Evolutionary conservation across 1,140 invertebrate species (phyloP), one percentile per base, ranked within the genome.

Genomic region (Aphelinus certus): DNA sequence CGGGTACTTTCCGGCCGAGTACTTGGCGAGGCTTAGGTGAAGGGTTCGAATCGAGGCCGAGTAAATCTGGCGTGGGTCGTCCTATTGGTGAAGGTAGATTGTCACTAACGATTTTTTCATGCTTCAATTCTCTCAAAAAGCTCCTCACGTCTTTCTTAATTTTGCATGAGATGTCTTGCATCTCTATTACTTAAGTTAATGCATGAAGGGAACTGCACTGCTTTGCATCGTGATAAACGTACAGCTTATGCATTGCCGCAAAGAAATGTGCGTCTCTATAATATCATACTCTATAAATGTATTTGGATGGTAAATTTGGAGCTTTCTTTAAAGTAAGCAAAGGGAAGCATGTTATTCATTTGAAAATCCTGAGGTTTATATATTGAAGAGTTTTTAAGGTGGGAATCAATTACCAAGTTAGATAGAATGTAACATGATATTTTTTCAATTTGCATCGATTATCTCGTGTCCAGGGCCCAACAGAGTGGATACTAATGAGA

Each of bases 131-230:
- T 26, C 26, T 26, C 26, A 26, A 26, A 26, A 26, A 26, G 26
- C 26, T 26, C 26, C 26, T 26, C 26, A 26, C 26, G 26, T 26
- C 26, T 26, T 26, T 26, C 26, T 26, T 26, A 26, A 26, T 26
- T 26, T 26, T 26, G 26, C 26, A 26, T 26, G 26, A 26, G 26
- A 26, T 26, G 0, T 26, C 26, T 26, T 26, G 26, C 26, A 26
- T 26, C 26, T 26, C 2, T 49, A 45, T 66, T 66, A 45, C 43
- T 48, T 56, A 64, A 43, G 58, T 66, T 61, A 64, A 67, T 73
- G 71, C 71, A 73, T 73, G 71, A 73, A 73, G 64, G 53, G 46
- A 65, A 60, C 47, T 67, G 71, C 64, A 60, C 71, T 61, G 71
- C 71, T 73, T 65, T 53, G 71, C 57, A 61, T 67, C 47, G 9